These are phyloP conservation scores for Pollenia angustigena DNA, from an alignment of 2,888 invertebrate species.

Conservation along the genomic window DNA sequence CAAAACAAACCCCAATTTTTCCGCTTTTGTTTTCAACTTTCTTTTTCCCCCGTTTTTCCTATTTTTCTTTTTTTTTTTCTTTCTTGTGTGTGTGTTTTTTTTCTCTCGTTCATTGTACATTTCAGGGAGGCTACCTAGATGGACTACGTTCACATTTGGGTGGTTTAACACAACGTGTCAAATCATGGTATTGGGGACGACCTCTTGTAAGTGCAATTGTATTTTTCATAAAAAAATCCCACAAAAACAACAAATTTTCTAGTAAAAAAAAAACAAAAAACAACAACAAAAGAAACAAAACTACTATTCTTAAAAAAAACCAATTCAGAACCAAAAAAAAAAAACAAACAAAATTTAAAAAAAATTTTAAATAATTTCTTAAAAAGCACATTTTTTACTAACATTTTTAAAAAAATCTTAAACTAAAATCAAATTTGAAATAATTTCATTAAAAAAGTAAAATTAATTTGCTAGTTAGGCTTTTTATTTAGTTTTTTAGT, in stretches of 20 bases:
- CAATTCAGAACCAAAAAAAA: constrained; percentile 51
- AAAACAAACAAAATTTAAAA: constrained; percentile 34
- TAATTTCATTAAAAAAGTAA: constrained; percentile 12
- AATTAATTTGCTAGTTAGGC: constrained; percentile 3
- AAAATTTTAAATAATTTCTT: constrained; percentile 33
- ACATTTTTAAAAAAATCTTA: constrained; percentile 36
- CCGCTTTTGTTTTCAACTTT: constrained; percentile 53
- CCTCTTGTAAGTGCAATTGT: constrained; percentile 94
- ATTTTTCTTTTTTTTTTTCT: constrained; percentile 66
- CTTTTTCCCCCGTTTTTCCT: constrained; percentile 52
- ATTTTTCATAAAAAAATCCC: constrained; percentile 72
- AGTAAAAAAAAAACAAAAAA: constrained; percentile 41
- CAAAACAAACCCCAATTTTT: constrained; percentile 31
- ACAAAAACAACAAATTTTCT: constrained; percentile 46
- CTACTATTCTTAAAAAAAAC: constrained; percentile 27
- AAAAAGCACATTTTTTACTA: constrained; percentile 67
- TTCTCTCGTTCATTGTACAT: constrained; percentile 84
- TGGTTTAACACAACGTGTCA: constrained; percentile 98
- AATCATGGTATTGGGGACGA: constrained; percentile 98
- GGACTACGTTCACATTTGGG: constrained; percentile 97
- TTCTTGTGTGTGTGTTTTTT: constrained; percentile 76
- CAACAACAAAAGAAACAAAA: constrained; percentile 53
- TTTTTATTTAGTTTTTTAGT: constrained; percentile 10
- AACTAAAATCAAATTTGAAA: constrained; percentile 27
- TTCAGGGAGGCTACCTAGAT: constrained; percentile 96